Conservation (phyloP, 2,888 invertebrate genomes). For the Chouioia cunea region DNA sequence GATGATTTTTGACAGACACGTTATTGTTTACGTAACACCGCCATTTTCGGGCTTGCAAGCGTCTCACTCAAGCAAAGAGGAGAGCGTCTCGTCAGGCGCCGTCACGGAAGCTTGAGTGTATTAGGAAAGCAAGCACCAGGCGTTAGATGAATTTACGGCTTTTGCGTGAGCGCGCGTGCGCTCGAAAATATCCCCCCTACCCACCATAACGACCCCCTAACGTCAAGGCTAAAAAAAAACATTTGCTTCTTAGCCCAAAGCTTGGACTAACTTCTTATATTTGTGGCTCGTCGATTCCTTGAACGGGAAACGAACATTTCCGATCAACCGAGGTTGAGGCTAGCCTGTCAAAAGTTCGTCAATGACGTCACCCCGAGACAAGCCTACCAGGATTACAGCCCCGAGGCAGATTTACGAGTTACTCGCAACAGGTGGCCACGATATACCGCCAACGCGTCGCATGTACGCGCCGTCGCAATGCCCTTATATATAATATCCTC, state of each 20-base stretch:
- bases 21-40: conserved; percentile 22
- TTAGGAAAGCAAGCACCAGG: conserved; percentile 61
- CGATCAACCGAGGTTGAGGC: conserved; percentile 20
- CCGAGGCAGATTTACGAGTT: conserved; percentile 66
- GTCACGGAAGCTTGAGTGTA: conserved; percentile 61
- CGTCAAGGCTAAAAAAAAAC: not conserved
- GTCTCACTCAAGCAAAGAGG: conserved; percentile 3
- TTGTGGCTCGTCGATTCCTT: not conserved
- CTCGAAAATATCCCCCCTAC: not conserved
- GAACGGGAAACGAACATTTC: not conserved
- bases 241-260: not conserved
- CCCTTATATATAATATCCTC: too few relatives aligned
- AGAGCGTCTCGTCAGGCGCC: conserved; percentile 55
- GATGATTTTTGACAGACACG: not conserved
- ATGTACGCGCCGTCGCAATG: too few relatives aligned
- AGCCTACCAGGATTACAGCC: conserved; percentile 68
- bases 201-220: not conserved
- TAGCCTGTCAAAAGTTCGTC: conserved; percentile 66
- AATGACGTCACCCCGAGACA: conserved; percentile 68
- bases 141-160: conserved; percentile 59
- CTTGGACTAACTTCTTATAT: conserved; percentile 14
- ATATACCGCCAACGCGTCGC: not conserved
- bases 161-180: conserved; percentile 27
- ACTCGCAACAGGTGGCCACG: conserved; percentile 59
- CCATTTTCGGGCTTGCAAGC: conserved; percentile 42